phyloP scores from a whole-genome alignment of 1,140 invertebrate genomes.

The Eueides isabella region DNA sequence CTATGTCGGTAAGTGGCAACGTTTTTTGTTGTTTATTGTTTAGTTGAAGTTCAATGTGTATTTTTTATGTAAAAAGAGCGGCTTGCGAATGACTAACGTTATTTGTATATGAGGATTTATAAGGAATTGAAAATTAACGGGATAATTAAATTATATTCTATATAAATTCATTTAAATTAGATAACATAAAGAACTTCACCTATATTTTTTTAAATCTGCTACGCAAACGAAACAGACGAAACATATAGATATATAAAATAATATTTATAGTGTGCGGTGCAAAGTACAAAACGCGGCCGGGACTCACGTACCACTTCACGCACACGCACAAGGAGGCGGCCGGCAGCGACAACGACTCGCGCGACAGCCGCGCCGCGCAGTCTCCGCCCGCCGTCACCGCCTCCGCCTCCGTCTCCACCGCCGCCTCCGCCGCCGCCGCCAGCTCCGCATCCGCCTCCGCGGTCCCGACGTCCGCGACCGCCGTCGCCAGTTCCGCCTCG shows the following conservation, averaged over 20 bases:
- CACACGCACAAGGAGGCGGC: conserved; percentile 94
- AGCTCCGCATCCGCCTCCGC: conserved; percentile 43
- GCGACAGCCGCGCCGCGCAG: conserved; percentile 62
- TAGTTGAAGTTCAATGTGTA: conserved; percentile 13
- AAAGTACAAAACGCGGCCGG: conserved; percentile 98
- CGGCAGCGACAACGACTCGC: conserved; percentile 67
- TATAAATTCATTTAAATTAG: not conserved
- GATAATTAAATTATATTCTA: no score
- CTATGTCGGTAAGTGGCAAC: conserved; percentile 39
- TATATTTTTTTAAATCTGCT: not conserved
- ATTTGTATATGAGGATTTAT: no score
- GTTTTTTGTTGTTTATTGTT: conserved; percentile 21
- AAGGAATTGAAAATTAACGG: no score
- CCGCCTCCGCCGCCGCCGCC: not conserved
- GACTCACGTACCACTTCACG: conserved; percentile 97
- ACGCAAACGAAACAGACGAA: not conserved
- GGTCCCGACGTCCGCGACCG: conserved; percentile 24
- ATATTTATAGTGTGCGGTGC: conserved; percentile 92
- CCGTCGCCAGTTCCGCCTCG: conserved; percentile 34
- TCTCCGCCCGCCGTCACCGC: conserved; percentile 42
- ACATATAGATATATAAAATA: not conserved
- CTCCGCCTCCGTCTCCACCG: conserved; percentile 36
- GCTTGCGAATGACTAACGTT: no score
- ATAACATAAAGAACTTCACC: not conserved
- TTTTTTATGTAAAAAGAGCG: no score